Conservation (phyloP, 37 sponge, comb jelly and placozoan species). For the Mnemiopsis leidyi region DNA sequence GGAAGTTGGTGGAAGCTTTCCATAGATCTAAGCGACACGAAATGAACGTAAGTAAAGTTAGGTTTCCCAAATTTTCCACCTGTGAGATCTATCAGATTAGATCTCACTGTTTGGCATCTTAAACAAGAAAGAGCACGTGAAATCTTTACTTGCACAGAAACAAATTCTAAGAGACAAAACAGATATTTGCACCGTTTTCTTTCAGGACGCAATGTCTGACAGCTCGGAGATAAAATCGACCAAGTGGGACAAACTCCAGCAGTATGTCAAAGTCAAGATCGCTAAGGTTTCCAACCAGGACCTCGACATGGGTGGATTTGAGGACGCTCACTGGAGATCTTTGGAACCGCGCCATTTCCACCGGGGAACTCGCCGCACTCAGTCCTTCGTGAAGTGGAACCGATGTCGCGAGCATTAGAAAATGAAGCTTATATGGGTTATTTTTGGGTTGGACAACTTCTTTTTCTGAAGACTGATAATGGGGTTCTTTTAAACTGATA, state of each 20-base stretch:
- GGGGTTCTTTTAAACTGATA: too few species aligned
- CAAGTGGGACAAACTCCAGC: constrained; percentile 8
- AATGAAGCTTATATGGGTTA: not conserved
- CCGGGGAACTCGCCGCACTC: not conserved
- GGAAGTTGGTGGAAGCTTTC: not conserved
- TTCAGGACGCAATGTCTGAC: not conserved
- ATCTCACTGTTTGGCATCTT: not conserved
- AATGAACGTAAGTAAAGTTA: constrained; percentile 6
- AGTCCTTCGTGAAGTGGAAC: constrained; percentile 42
- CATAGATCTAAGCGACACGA: not conserved
- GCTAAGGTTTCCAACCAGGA: constrained; percentile 11
- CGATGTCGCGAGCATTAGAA: not conserved
- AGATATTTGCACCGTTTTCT: too few species aligned
- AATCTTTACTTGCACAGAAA: not conserved
- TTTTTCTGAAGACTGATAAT: not conserved
- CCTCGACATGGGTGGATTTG: constrained; percentile 39
- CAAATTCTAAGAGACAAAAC: too few species aligned
- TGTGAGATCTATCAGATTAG: too few species aligned
- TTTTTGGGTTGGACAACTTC: not conserved
- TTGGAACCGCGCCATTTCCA: constrained; percentile 22
- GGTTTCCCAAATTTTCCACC: too few species aligned
- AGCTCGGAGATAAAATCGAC: not conserved
- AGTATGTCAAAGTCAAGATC: constrained; percentile 1
- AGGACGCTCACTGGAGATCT: not conserved
- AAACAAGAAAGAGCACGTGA: not conserved